phyloP scores from a whole-genome alignment of 2,797 vertebrate genomes.

The Anguilla obscura region DNA sequence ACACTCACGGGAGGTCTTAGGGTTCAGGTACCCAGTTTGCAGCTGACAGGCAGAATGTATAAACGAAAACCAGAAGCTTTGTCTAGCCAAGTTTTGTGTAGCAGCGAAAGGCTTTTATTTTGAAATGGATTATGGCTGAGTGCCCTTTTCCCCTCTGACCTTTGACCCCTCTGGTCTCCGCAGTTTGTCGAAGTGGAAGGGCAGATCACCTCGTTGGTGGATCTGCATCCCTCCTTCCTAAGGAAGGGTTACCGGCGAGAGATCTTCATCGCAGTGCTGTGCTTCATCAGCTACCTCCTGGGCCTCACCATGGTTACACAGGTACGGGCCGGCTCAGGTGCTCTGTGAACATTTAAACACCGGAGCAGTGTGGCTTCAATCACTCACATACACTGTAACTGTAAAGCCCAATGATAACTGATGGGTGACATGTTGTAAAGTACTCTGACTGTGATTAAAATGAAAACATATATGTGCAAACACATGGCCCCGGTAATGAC shows the following conservation, averaged over 20 bases:
- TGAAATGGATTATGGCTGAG: not conserved
- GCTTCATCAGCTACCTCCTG: slow-evolving; percentile 96
- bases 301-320: slow-evolving; percentile 98
- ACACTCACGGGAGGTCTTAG: not conserved
- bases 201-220: slow-evolving; percentile 99
- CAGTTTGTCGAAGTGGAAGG: slow-evolving; percentile 99
- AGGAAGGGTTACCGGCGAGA: slow-evolving; percentile 99
- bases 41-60: no score
- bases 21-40: not conserved
- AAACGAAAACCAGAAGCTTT: not conserved
- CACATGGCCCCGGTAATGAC: not conserved
- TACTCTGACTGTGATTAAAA: not conserved
- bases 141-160: slow-evolving; percentile 11
- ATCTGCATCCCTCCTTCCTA: slow-evolving; percentile 99
- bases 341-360: not conserved
- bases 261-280: slow-evolving; percentile 97
- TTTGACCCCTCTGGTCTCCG: slow-evolving; percentile 8
- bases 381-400: not conserved
- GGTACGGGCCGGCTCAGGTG: slow-evolving; percentile 65
- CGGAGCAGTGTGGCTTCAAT: not conserved
- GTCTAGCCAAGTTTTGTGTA: no score
- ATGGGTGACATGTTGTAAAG: not conserved
- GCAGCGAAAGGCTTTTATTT: not conserved
- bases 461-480: not conserved
- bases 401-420: not conserved